Evolutionary conservation across 2,888 invertebrate species (phyloP).

Genomic region (Cephus rjabovi): DNA sequence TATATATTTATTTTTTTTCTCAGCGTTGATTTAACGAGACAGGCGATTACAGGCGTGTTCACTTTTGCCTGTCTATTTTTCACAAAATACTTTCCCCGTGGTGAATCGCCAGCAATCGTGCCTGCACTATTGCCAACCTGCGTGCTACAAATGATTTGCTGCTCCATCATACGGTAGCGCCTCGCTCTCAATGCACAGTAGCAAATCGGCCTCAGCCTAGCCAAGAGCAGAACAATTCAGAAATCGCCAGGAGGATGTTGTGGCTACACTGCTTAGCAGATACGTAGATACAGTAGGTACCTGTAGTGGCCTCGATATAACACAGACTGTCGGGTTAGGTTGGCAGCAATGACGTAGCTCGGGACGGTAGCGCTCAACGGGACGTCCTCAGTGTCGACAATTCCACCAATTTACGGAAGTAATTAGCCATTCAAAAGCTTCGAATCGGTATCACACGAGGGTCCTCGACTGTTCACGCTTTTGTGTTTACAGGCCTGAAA

Average conservation of each 20-base stretch:
- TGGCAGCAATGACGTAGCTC: background rate
- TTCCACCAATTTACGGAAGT: background rate
- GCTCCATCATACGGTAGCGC: background rate
- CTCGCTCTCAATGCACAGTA: background rate
- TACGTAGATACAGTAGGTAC: background rate
- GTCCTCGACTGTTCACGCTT: background rate
- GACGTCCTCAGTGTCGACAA: background rate
- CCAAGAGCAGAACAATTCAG: background rate
- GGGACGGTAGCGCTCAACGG: background rate
- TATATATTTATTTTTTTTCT: background rate
- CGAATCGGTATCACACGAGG: background rate
- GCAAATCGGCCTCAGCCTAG: background rate
- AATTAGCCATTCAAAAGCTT: background rate
- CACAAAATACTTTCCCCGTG: background rate
- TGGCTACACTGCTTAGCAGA: background rate
- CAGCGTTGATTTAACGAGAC: background rate
- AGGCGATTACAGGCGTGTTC: background rate
- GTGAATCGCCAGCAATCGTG: background rate
- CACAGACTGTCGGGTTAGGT: background rate
- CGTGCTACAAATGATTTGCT: background rate
- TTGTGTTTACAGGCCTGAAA: background rate
- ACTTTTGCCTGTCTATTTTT: background rate
- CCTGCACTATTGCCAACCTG: background rate
- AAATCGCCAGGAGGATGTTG: background rate
- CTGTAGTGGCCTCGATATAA: background rate